Evolutionary conservation across 2,888 invertebrate species (phyloP), one percentile per base, ranked within the genome.

Genomic region (Drosophila mimetica): DNA sequence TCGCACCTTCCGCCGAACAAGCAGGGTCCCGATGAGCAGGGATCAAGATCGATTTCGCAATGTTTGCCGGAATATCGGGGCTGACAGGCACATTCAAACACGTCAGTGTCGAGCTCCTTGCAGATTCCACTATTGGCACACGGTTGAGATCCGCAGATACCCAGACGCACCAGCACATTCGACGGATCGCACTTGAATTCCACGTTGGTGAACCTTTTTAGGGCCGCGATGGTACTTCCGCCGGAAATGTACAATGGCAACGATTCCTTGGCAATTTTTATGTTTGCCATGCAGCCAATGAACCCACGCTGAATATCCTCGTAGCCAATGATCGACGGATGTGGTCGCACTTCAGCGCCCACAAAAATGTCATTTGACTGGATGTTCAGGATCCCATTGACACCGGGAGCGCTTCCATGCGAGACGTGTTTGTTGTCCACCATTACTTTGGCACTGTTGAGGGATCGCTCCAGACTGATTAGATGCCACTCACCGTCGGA

Each of bases 211-310:
- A 95, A 94, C 51, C 94, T 91, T 79, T 95, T 95, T 3, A 95
- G 84, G 2, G 94, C 93, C 1, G 94, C 94, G 7, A 94, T 93
- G n/a, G 93, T 93, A 81, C 93, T 94, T 22, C 93, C 93, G 1
- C 94, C 94, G 2, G 94, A 94, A 92, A 94, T 94, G 82, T 95
- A 95, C 13, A 97, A 91, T 1, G 98, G 97, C 53, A 98, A 93
- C 0, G 94, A 92, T 7, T 94, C 94, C 61, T 95, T 94, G 58
- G 96, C 95, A 51, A 98, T 94, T 64, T 94, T 93, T 30, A 98
- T 94, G 86, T 97, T 97, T 66, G 97, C 95, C 93, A 99, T 95
- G 90, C 99, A 99, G 1, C 98, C 99, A 60, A 96, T 93, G 90
- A 98, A 98, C 0, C 98, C 98, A 71, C 95, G 93, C 47, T 95